A percentile compares a stretch with the other conserved stretches of the same genome.
phyloP scores from a whole-genome alignment of 2,888 invertebrate genomes.

The Callyntrura guangdongensis region DNA sequence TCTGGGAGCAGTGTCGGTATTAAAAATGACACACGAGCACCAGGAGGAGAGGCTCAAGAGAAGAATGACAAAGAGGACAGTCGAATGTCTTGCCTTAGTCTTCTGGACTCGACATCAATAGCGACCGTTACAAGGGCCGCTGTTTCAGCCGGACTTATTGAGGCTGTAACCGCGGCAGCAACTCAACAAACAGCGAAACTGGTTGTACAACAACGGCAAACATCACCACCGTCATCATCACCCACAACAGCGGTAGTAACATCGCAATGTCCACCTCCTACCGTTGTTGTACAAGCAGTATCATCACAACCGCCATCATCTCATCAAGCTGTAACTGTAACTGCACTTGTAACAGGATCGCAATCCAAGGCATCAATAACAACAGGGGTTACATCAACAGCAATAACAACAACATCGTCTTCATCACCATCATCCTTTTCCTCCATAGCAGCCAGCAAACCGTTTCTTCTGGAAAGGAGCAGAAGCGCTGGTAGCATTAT shows the following conservation, averaged over 20 bases:
- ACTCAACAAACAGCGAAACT: conserved; percentile 64
- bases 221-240: background rate
- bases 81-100: conserved; percentile 72
- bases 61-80: conserved; percentile 79
- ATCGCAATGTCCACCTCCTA: conserved; percentile 45
- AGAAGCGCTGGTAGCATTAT: conserved; percentile 58
- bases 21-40: conserved; percentile 77
- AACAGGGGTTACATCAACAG: conserved; percentile 46
- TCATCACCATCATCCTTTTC: no score
- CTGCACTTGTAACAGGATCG: conserved; percentile 69
- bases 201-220: conserved; percentile 54
- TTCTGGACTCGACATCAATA: conserved; percentile 75
- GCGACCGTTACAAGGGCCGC: conserved; percentile 71
- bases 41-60: conserved; percentile 68
- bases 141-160: conserved; percentile 64
- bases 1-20: conserved; percentile 67
- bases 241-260: conserved; percentile 32
- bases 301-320: conserved; percentile 50
- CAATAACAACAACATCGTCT: background rate
- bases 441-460: background rate
- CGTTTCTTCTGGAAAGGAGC: conserved; percentile 52
- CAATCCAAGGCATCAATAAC: conserved; percentile 56
- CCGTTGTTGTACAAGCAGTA: conserved; percentile 26
- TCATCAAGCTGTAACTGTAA: conserved; percentile 51
- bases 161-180: conserved; percentile 66